Conservation (phyloP, 1,140 invertebrate genomes). For the Hypsibius dujardini region DNA sequence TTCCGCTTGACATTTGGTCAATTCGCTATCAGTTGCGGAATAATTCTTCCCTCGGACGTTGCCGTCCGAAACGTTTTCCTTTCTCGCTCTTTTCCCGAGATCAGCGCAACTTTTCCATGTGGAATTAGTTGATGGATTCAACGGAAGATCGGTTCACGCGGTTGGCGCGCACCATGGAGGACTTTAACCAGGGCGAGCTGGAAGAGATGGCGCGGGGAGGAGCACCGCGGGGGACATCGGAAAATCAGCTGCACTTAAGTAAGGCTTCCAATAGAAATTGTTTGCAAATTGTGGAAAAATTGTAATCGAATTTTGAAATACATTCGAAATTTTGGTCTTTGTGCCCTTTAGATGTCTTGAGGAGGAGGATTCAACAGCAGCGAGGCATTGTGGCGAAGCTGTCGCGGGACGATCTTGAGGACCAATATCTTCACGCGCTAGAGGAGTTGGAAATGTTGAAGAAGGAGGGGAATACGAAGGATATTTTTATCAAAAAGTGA, state of each 20-base stretch:
- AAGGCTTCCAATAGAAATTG: not conserved
- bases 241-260: slow-evolving; percentile 10
- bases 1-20: no score
- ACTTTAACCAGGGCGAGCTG: not conserved
- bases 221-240: not conserved
- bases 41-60: no score
- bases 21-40: no score
- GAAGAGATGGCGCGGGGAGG: slow-evolving; percentile 14
- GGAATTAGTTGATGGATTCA: no score
- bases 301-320: no score
- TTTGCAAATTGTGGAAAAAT: no score
- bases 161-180: not conserved
- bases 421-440: not conserved
- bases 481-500: not conserved
- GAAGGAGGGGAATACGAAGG: not conserved
- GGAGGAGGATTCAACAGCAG: slow-evolving; percentile 16
- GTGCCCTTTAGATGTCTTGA: not conserved
- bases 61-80: no score
- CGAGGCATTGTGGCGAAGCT: not conserved
- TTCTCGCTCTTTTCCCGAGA: no score
- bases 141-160: not conserved
- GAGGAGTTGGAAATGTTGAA: slow-evolving; percentile 9
- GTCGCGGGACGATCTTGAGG: slow-evolving; percentile 2
- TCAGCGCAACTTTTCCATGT: no score
- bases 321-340: no score